Evolutionary conservation across 2,797 vertebrate genomes (phyloP), one percentile per base, ranked within the genome.

Genomic region (Selene dorsalis): DNA sequence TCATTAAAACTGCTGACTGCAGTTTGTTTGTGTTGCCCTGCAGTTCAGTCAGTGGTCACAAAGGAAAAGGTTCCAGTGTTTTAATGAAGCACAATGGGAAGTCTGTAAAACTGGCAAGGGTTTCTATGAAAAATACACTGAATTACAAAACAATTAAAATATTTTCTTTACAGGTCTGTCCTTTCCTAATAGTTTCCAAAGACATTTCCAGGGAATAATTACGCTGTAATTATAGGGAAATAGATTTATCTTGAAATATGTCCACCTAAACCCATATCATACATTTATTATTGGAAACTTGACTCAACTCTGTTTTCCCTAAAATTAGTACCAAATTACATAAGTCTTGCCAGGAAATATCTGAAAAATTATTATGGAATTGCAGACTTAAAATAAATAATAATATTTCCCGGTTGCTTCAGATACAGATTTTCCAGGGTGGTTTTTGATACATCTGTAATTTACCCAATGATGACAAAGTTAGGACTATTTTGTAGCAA

Each of bases 21-120:
- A 30, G 73, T 48, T 67, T 62, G 72, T 61, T 75, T 72, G 57
- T 61, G 32, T 43, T 64, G 35, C 28, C 20, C 22, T 65, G 35
- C 14, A 52, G 13, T 48, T 60, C 24, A 30, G 43, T 57, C 26
- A 57, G 39, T 7, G 6, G 57, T 26, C 28, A 59, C n/a, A 50
- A 32, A 14, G 0, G 20, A 32, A 41, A 45, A 53, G 17, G 13
- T 63, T 60, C 12, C 1, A 38, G 7, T 47, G 16, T 22, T 60
- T 50, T 45, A n/a, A 43, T 30, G 3, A 2, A 18, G 60, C 18
- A 48, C 24, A 59, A 17, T 6, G 6, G 48, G 17, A 57, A 50
- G 11, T 45, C 60, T 77, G 69, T 48, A 14, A 77, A 59, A 28
- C 38, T 24, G 38, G 14, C 45, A 48, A 70, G 2, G 14, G 18